Base-by-base conservation (phyloP, 2,113 vertebrate species). In the Dromaius novaehollandiae region DNA sequence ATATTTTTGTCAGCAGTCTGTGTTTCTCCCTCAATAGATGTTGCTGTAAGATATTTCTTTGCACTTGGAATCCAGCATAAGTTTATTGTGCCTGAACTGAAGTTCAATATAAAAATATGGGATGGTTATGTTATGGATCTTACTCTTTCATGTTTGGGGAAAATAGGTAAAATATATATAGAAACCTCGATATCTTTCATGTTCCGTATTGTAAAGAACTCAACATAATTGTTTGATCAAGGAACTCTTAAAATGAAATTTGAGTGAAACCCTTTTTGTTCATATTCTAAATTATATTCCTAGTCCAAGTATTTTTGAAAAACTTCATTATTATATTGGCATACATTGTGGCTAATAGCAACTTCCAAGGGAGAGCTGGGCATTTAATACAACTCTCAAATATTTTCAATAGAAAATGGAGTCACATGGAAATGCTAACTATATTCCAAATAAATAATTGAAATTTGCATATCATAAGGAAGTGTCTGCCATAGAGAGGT, bases 381-480 rank as follows among this genome's bases (percentile, higher is more conserved):
- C 6, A 1, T 90, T 94, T 75, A 81, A 83, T 60, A 18, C 36
- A 89, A 64, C 20, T 91, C 64, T 86, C 25, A 56, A 63, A 5
- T 5, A 86, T 92, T 90, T 90, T 36, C 58, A 87, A 68, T 51
- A 80, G 71, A 83, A 91, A 95, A 86, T 60, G 5, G 17, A 83
- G 38, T 88, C 12, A 60, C 25, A 24, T 78, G 82, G 78, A 93
- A 96, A 93, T 28, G 42, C 61, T 95, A 88, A 95, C 89, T 88
- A 70, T 79, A 91, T 89, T 79, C 63, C 92, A 94, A 94, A 93
- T 91, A 95, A 95, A 89, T 94, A 97, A 94, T 75, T 90, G 68
- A 88, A 94, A 97, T 96, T 96, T 97, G 60, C 94, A 93, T 96
- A 90, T 95, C 63, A 88, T 75, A 88, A 21, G 24, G 36, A 96